These are phyloP conservation scores for Phataginus tricuspis DNA, from an alignment of 2,797 vertebrate species.

Conservation along the genomic window DNA sequence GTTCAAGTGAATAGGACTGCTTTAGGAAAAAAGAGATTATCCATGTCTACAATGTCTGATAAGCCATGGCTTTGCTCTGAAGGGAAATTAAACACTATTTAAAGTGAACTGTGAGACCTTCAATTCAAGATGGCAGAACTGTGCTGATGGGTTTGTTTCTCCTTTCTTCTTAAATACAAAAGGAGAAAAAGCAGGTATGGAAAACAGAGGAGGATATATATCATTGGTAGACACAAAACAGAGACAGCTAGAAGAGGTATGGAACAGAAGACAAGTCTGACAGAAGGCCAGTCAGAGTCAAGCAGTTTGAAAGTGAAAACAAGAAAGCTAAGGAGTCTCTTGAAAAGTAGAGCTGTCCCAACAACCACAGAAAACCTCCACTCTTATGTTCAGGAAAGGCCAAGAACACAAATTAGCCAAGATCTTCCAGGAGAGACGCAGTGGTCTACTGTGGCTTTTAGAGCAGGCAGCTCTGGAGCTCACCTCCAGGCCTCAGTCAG, in stretches of 20 bases:
- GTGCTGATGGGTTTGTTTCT: not conserved
- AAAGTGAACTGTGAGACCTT: not conserved
- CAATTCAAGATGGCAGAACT: not conserved
- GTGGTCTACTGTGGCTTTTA: not conserved
- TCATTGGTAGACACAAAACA: not conserved
- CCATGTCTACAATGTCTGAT: not conserved
- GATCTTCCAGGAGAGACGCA: not conserved
- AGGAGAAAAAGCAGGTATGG: not conserved
- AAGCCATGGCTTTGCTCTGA: not conserved
- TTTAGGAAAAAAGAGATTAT: not conserved
- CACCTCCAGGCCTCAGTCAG: not conserved
- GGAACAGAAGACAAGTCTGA: not conserved
- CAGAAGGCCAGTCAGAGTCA: not conserved
- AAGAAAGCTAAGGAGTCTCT: not conserved
- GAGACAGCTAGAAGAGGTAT: not conserved
- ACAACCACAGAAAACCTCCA: not conserved
- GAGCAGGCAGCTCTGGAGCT: not conserved
- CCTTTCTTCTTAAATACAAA: not conserved
- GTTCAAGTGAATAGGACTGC: constrained; percentile 9
- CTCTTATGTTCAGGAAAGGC: not conserved
- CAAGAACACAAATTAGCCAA: not conserved
- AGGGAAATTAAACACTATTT: not conserved
- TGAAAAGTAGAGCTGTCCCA: not conserved
- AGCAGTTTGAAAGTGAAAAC: not conserved
- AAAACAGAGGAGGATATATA: not conserved